A percentile compares a stretch with the other conserved stretches of the same genome.
phyloP scores from a whole-genome alignment of 2,888 invertebrate genomes.

The Iphiclides podalirius region DNA sequence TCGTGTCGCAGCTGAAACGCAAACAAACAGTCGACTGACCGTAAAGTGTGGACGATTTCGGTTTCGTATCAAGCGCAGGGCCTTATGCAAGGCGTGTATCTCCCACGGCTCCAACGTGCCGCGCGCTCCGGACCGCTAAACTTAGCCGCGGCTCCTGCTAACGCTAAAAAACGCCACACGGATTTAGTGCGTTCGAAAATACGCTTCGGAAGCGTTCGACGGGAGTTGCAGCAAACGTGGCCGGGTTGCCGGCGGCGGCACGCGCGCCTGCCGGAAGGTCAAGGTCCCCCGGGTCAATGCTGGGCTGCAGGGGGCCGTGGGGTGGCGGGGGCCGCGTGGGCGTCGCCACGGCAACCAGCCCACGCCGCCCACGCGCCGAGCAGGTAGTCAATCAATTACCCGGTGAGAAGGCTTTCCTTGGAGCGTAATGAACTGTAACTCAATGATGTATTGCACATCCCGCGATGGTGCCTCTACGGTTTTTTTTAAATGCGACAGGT shows the following conservation, averaged over 20 bases:
- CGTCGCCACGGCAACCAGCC: constrained; percentile 68
- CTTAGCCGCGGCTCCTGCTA: constrained; percentile 11
- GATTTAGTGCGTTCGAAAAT: constrained; percentile 74
- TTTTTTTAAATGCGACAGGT: constrained; percentile 2
- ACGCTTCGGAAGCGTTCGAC: constrained; percentile 32
- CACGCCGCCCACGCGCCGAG: constrained; percentile 57
- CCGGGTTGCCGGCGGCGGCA: constrained; percentile 36
- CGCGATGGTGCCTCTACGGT: constrained; percentile 21
- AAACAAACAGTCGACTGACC: too few species aligned
- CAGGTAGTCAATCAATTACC: constrained; percentile 74
- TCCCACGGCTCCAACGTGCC: too few species aligned
- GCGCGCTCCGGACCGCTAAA: neutral
- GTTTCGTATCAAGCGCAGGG: too few species aligned
- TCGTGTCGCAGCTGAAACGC: too few species aligned
- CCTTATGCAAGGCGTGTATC: too few species aligned
- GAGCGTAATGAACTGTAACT: constrained; percentile 38
- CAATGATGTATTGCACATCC: constrained; percentile 36
- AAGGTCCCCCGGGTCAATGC: constrained; percentile 74
- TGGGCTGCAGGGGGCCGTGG: constrained; percentile 34
- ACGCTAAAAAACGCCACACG: constrained; percentile 27
- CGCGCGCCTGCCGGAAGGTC: constrained; percentile 68
- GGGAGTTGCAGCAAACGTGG: constrained; percentile 20
- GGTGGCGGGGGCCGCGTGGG: constrained; percentile 50
- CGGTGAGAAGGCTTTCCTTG: constrained; percentile 51
- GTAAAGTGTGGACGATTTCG: too few species aligned